Base-by-base conservation (phyloP, 2,888 invertebrate species). In the Aplocera efformata region DNA sequence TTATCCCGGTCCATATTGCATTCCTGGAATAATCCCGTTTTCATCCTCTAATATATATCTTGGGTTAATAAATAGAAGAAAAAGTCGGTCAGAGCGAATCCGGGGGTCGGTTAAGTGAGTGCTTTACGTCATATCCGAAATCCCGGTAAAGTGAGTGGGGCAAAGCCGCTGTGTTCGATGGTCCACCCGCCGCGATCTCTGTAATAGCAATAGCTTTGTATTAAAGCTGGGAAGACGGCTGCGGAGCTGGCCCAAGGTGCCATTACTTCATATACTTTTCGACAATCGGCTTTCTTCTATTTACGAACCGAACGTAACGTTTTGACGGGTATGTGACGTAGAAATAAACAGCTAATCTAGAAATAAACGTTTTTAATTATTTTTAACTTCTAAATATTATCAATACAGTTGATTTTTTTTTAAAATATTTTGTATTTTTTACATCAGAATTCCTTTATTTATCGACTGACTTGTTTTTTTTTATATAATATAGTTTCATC, bases 121-220 rank as follows among this genome's bases (percentile, higher is more conserved):
- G 82, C 79, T 84, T 83, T 84, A 84, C 85, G 85, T 86, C 86
- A 88, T 86, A 86, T 84, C 84, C 79, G 79, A 86, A 85, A 88
- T 86, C 86, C 85, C 80, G 76, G 85, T 82, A 80, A 81, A 86
- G 85, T 83, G 85, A 85, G 82, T 81, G 75, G 79, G 64, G 81
- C 74, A 79, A 82, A 80, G 76, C 76, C 67, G 69, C 72, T 72
- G 68, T 72, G 83, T 85, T 85, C 88, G 86, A 88, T 86, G 88
- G 80, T 68, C 77, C 75, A 63, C 62, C 66, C 61, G 58, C 67
- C 73, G 82, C 83, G 80, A 83, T 84, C 83, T 80, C 78, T 67
- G 83, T 86, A 85, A 88, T 85, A 83, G 88, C 84, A 79, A 88
- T 86, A 84, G 86, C 86, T 86, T 86, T 88, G 82, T 86, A 80